Base-by-base conservation (phyloP, 2,888 invertebrate species). In the Nebria brevicollis region DNA sequence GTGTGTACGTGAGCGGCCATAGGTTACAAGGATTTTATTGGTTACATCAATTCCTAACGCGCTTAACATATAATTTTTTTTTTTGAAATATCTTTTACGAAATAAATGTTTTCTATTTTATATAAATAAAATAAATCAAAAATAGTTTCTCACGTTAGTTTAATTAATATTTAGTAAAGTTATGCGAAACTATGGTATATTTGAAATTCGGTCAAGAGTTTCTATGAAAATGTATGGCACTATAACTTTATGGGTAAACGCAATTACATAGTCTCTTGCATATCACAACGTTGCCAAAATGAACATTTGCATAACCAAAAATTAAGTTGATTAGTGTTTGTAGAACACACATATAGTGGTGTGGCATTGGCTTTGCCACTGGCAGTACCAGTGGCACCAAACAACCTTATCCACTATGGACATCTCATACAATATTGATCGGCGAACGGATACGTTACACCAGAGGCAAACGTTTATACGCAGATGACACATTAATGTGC, bases 301-400 rank as follows among this genome's bases (percentile, higher is more conserved):
- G 75, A 80, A 64, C 68, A 80, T 80, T 80, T 80, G 80, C 80
- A 80, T 80, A 80, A 75, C 68, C 80, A 75, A 80, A 80, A 80
- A 80, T 75, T 75, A 80, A 70, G 70, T 80, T 80, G 70, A 80
- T 80, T 70, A 80, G 75, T 54, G 54, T 54, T 54, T 54, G 54
- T 54, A 54, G 54, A 13, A 54, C 54, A 13, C 54, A 54, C 1
- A 54, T 54, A 54, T 54, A 54, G 54, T 54, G 54, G 34, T 5
- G 34, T 34, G 2, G 34, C 34, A 34, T 34, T 34, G 34, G 34
- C 34, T 34, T 1, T 34, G 34, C 34, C 34, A 34, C 2, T 34
- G 34, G 54, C 54, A 54, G 73, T 73, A 34, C 42, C 73, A 73
- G 73, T 41, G 70, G 25, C 70, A 34, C 34, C 26, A 70, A 70